Base-by-base conservation (phyloP, 2,888 invertebrate genomes). In the Poecilus cupreus region DNA sequence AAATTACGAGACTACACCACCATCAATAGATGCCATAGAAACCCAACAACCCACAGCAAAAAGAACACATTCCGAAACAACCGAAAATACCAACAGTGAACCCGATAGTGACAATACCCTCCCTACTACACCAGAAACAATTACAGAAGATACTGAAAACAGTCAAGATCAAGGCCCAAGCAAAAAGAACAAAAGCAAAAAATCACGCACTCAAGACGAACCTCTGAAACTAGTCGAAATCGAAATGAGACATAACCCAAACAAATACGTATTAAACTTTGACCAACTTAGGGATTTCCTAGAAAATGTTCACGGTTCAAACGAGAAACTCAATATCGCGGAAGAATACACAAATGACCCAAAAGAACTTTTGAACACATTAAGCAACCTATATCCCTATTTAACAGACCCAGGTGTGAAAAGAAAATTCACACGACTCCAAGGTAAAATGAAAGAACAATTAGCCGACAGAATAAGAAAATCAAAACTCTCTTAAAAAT, bases 241-340 rank as follows among this genome's bases (percentile, higher is more conserved):
- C 18, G 10, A 70, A 11, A 70, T n/a, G n/a, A n/a, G n/a, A n/a
- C n/a, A 43, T 18, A 70, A 70, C 43, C 43, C 70, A 16, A 39
- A 43, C 1, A 43, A 37, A 39, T 70, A 70, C 13, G 6, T 4
- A 22, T 10, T 22, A 60, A 60, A 60, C 10, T 24, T 32, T 18
- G 32, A 68, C 13, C 70, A 70, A 39, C 43, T 70, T 5, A 39
- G 5, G 39, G 18, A 70, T n/a, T 70, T 70, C n/a, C 13, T 70
- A 16, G 70, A 70, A 70, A 70, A 70, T 39, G 70, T 70, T 39
- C 43, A 70, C 22, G 39, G 43, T 5, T 70, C 70, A 43, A 70
- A 70, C 10, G 70, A 70, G 39, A 39, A 70, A 18, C n/a, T 70
- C 10, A 70, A 70, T 16, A 43, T 39, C 3, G 70, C 70, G 3